Conservation (phyloP, 1,140 invertebrate genomes). For the Chrysoperla carnea region DNA sequence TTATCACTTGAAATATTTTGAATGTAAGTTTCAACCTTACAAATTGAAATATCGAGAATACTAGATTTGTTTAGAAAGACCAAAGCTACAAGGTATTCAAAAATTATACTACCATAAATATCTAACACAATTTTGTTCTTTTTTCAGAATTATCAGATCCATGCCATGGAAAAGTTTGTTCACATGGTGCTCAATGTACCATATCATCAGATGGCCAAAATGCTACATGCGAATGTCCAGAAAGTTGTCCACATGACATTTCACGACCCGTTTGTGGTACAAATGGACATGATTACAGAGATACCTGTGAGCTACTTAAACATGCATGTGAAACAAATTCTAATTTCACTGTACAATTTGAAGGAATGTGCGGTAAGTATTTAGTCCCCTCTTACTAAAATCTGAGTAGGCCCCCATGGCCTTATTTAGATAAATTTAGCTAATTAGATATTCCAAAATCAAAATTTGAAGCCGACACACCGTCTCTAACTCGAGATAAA, state of each 20-base stretch:
- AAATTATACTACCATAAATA: not conserved
- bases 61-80: too few species aligned
- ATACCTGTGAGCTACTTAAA: constrained; percentile 62
- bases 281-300: constrained; percentile 54
- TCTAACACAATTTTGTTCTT: constrained; percentile 8
- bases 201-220: constrained; percentile 53
- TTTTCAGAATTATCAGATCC: constrained; percentile 59
- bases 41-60: too few species aligned
- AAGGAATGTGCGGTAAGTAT: constrained; percentile 76
- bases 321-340: constrained; percentile 52
- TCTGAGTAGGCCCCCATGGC: too few species aligned
- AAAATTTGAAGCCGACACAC: not conserved
- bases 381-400: too few species aligned
- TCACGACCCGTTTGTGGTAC: constrained; percentile 55
- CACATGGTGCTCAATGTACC: constrained; percentile 56
- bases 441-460: not conserved
- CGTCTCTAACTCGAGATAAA: too few species aligned
- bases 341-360: constrained; percentile 72
- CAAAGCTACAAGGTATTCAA: too few species aligned
- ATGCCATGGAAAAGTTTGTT: constrained; percentile 53
- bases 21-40: too few species aligned
- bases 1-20: too few species aligned
- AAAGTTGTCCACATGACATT: constrained; percentile 59
- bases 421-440: not conserved
- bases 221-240: constrained; percentile 55